A percentile compares a stretch with the other conserved stretches of the same genome.
These are phyloP conservation scores for Tricholauxania praeusta DNA, from an alignment of 2,888 invertebrate species.

Conservation along the genomic window DNA sequence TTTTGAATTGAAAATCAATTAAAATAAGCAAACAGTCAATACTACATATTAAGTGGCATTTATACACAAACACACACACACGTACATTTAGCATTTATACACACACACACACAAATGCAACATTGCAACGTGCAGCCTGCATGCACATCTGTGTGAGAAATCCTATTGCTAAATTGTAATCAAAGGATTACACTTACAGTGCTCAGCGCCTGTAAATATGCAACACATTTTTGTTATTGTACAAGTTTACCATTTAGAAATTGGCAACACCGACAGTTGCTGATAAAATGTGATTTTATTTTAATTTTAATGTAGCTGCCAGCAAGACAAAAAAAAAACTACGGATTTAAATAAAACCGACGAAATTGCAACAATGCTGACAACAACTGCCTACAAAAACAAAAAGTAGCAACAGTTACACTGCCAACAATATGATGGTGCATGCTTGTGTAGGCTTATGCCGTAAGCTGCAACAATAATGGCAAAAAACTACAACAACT, in stretches of 20 bases:
- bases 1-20: background rate
- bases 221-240: background rate
- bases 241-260: background rate
- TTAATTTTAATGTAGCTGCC: background rate
- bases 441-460: no score
- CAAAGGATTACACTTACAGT: slow-evolving; percentile 3
- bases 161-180: slow-evolving; percentile 8
- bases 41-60: background rate
- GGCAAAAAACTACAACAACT: no score
- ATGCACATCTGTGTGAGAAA: background rate
- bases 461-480: no score
- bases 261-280: background rate
- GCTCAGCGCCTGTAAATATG: slow-evolving; percentile 7
- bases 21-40: background rate
- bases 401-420: background rate
- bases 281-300: background rate
- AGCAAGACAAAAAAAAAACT: background rate
- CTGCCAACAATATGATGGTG: background rate
- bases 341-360: background rate
- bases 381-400: slow-evolving; percentile 17
- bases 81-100: background rate
- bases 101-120: background rate
- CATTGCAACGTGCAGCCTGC: background rate
- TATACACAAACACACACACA: background rate
- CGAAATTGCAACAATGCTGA: slow-evolving; percentile 1